Evolutionary conservation across 2,113 vertebrate genomes (phyloP), one percentile per base, ranked within the genome.

Genomic region (Aphyosemion australe): DNA sequence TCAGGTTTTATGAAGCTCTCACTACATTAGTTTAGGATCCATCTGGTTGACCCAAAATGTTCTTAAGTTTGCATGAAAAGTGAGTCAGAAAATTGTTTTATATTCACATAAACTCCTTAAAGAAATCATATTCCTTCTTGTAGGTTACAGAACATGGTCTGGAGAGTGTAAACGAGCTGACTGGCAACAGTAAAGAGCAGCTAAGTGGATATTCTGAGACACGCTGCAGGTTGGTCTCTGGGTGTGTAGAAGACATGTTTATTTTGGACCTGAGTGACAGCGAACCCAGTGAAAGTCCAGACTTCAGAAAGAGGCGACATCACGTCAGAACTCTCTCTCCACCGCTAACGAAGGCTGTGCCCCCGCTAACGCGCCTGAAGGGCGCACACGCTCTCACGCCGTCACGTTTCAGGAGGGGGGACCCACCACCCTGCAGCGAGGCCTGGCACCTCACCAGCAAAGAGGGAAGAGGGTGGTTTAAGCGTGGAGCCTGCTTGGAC

Each of bases 391-490:
- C 72, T 37, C 60, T 70, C 49, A 74, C 72, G 75, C 58, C 65
- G 49, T 76, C 74, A 85, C 86, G 70, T 84, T 85, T 78, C 34
- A 37, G 34, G 9, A 76, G 76, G 69, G 15, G 71, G 81, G 84
- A 83, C 76, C 76, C 74, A 88, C 85, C 84, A 69, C 78, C 79
- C 76, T 78, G 84, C 65, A 69, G 74, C 75, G 62, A 68, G 54
- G 76, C 74, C 74, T 90, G 90, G 90, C 80, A 55, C 60, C 51
- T 56, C 9, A 79, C 87, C 88, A 90, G 78, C 11, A 3, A 26
- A 53, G 75, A 56, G 67, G 64, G 63, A 48, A 58, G 63, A 66
- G 72, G 65, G 78, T 66, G 77, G 62, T 79, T 84, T 68, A 53
- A 82, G 71, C 71, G 82, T 54, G 21, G 80, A 86, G 83, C 77